Evolutionary conservation across 2,113 vertebrate genomes (phyloP).

Genomic region (Gila orcuttii): DNA sequence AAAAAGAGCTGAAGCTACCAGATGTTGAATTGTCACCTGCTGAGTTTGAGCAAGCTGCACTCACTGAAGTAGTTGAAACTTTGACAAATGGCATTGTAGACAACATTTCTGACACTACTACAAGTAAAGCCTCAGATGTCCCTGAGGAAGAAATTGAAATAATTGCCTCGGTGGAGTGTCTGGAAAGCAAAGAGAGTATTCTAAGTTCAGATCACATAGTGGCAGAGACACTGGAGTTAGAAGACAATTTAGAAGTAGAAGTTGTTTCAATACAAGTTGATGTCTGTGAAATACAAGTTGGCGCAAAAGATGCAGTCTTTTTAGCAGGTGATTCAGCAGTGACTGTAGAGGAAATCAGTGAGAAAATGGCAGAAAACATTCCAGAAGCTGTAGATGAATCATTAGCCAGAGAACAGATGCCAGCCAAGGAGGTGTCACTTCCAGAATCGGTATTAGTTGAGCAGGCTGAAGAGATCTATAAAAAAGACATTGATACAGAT

Average conservation of each 20-base stretch:
- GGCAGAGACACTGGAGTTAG: slow-evolving; percentile 52
- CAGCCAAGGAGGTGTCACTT: slow-evolving; percentile 23
- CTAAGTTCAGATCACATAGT: slow-evolving; percentile 49
- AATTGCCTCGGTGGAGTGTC: slow-evolving; percentile 59
- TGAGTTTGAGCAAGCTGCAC: slow-evolving; percentile 20
- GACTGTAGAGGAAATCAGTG: slow-evolving; percentile 53
- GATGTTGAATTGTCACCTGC: slow-evolving; percentile 20
- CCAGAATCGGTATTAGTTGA: slow-evolving; percentile 18
- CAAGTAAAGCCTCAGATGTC: slow-evolving; percentile 54
- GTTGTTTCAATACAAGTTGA: slow-evolving; percentile 47
- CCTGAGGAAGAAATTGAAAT: slow-evolving; percentile 53
- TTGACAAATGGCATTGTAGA: slow-evolving; percentile 39
- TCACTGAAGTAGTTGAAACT: slow-evolving; percentile 33
- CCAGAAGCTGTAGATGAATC: slow-evolving; percentile 57
- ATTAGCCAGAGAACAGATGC: not conserved
- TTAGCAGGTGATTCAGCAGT: slow-evolving; percentile 36
- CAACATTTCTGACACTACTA: slow-evolving; percentile 37
- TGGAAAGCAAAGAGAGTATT: slow-evolving; percentile 51
- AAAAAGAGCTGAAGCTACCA: slow-evolving; percentile 44
- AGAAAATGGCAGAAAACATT: slow-evolving; percentile 63
- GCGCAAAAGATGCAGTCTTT: slow-evolving; percentile 47
- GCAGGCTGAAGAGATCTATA: slow-evolving; percentile 4
- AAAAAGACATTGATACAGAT: not conserved
- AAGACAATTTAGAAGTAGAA: slow-evolving; percentile 21
- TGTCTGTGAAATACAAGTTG: slow-evolving; percentile 55